Evolutionary conservation across 1,140 invertebrate species (phyloP).

Genomic region (Calliopsis andreniformis): DNA sequence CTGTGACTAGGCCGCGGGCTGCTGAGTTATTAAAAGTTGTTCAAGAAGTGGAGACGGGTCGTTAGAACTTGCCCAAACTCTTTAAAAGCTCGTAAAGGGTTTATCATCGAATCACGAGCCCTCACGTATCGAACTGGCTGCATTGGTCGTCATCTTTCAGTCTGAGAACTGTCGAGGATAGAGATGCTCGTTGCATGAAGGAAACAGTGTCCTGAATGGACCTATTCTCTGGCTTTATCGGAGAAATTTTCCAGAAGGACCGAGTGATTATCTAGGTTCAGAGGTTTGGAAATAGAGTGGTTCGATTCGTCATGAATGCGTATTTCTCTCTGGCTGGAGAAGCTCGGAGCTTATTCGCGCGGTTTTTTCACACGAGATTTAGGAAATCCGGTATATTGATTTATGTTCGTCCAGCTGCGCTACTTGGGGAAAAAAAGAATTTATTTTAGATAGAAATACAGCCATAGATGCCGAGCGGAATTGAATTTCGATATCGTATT

Average conservation of each 20-base stretch:
- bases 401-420: not conserved
- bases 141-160: not conserved
- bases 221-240: too few relatives aligned
- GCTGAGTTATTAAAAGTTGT: conserved; percentile 57
- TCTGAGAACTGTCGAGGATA: not conserved
- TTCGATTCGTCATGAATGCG: not conserved
- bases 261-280: too few relatives aligned
- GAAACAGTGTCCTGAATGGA: too few relatives aligned
- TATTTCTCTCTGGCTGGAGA: too few relatives aligned
- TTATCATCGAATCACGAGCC: conserved; percentile 4
- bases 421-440: not conserved
- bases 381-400: not conserved
- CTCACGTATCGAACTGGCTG: not conserved
- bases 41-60: too few relatives aligned
- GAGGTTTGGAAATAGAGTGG: too few relatives aligned
- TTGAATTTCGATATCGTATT: conserved; percentile 12
- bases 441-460: conserved; percentile 4
- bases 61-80: conserved; percentile 52
- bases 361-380: not conserved
- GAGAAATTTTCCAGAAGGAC: not conserved
- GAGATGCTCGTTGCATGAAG: too few relatives aligned
- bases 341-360: not conserved
- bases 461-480: not conserved
- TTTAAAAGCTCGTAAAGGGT: conserved; percentile 32
- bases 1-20: not conserved